Percentiles rank a stretch among this genome's conserved stretches.
phyloP scores from a whole-genome alignment of 2,888 invertebrate species.

The Philaethria dido region DNA sequence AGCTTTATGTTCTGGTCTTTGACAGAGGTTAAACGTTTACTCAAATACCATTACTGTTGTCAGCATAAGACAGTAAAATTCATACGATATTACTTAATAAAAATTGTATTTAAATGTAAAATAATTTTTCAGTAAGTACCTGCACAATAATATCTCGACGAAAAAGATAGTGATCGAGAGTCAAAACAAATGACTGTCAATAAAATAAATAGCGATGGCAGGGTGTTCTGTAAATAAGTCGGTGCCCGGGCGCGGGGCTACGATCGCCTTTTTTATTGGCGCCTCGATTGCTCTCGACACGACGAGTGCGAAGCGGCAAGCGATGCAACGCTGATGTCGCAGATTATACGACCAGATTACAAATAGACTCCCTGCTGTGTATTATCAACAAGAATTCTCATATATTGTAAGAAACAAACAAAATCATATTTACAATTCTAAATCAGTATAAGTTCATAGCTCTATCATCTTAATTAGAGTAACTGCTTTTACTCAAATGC shows the following conservation, averaged over 20 bases:
- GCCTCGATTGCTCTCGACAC: slow-evolving; percentile 84
- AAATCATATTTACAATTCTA: background rate
- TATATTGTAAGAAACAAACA: slow-evolving; percentile 28
- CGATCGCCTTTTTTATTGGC: slow-evolving; percentile 84
- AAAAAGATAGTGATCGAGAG: slow-evolving; percentile 80
- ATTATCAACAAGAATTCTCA: slow-evolving; percentile 42
- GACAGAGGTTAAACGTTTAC: background rate
- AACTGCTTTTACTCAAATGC: background rate
- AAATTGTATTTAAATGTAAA: background rate
- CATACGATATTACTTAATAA: background rate
- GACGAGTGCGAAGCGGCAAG: slow-evolving; percentile 66
- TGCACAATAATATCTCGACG: slow-evolving; percentile 76
- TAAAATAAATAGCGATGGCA: slow-evolving; percentile 83
- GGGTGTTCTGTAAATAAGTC: slow-evolving; percentile 84
- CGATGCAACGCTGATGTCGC: slow-evolving; percentile 68
- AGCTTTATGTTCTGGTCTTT: background rate
- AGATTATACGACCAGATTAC: slow-evolving; percentile 77
- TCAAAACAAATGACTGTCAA: slow-evolving; percentile 83
- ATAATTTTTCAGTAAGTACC: slow-evolving; percentile 55
- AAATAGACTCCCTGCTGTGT: slow-evolving; percentile 66
- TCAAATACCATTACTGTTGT: background rate
- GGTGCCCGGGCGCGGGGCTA: slow-evolving; percentile 74
- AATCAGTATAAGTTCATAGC: background rate
- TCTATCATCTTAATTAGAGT: background rate
- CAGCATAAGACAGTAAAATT: too few species aligned